Conservation (phyloP, 2,113 vertebrate species). For the Thymallus thymallus region DNA sequence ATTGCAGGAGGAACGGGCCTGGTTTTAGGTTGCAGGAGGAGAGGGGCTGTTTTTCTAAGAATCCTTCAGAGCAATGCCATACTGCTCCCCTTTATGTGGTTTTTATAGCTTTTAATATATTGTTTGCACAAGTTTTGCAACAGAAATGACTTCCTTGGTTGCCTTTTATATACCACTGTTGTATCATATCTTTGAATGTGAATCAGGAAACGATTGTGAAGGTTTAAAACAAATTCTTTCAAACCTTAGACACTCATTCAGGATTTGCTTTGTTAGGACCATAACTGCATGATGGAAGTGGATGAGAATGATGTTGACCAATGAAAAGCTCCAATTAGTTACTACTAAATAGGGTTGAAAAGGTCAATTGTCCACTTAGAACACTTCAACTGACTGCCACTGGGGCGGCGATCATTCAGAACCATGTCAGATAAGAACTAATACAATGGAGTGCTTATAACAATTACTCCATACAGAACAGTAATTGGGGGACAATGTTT, state of each 20-base stretch:
- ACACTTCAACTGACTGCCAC: neutral
- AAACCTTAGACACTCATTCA: neutral
- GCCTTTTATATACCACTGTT: neutral
- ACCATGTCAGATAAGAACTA: neutral
- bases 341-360: neutral
- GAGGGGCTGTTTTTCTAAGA: slow-evolving; percentile 60
- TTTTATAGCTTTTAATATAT: slow-evolving; percentile 16
- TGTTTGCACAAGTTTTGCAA: slow-evolving; percentile 39
- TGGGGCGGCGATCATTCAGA: neutral
- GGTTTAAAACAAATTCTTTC: neutral
- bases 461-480: slow-evolving; percentile 19
- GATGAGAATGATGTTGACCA: neutral
- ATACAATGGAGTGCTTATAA: slow-evolving; percentile 24
- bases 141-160: neutral
- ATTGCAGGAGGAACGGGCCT: no score
- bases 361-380: neutral
- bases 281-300: neutral
- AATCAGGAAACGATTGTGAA: neutral
- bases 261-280: neutral
- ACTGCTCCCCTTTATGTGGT: slow-evolving; percentile 65
- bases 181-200: neutral
- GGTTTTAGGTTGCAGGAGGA: slow-evolving; percentile 36
- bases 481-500: slow-evolving; percentile 47
- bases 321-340: neutral
- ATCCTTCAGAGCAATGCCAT: slow-evolving; percentile 52